These are phyloP conservation scores for Cepaea hortensis DNA, from an alignment of 2,888 invertebrate genomes.

Conservation along the genomic window DNA sequence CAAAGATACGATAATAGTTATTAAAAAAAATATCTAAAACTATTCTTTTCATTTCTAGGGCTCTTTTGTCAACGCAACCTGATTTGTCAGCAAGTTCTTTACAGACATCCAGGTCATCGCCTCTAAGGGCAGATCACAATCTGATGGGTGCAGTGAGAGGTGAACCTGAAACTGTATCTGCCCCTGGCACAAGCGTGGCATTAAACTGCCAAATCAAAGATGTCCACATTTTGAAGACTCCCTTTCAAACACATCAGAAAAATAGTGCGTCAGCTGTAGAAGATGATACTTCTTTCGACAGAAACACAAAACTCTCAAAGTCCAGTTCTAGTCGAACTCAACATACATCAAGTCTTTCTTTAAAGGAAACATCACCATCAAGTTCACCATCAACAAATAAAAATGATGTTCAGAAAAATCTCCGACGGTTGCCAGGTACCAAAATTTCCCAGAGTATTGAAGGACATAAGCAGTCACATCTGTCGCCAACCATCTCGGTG, in stretches of 20 bases:
- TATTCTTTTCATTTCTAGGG: conserved; percentile 18
- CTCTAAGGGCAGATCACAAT: conserved; percentile 25
- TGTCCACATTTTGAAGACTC: not conserved
- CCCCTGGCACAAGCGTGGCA: not conserved
- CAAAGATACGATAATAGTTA: not conserved
- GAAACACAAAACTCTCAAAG: not conserved
- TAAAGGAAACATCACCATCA: too few species aligned
- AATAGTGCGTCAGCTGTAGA: too few species aligned
- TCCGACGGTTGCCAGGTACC: too few species aligned
- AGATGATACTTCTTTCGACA: not conserved
- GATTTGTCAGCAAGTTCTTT: not conserved
- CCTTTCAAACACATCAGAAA: not conserved
- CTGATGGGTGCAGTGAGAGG: conserved; percentile 11
- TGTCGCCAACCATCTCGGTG: not conserved
- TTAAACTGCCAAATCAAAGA: not conserved
- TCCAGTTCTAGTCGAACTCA: not conserved
- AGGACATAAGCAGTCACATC: not conserved
- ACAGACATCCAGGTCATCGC: not conserved
- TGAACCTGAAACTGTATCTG: conserved; percentile 5
- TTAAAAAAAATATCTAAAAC: not conserved
- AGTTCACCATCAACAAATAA: not conserved
- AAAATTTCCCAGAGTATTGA: not conserved
- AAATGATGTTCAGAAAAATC: not conserved
- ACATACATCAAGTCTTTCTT: too few species aligned
- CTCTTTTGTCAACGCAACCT: conserved; percentile 28